phyloP scores from a whole-genome alignment of 2,113 vertebrate species.

The Amblyopsis rosae region DNA sequence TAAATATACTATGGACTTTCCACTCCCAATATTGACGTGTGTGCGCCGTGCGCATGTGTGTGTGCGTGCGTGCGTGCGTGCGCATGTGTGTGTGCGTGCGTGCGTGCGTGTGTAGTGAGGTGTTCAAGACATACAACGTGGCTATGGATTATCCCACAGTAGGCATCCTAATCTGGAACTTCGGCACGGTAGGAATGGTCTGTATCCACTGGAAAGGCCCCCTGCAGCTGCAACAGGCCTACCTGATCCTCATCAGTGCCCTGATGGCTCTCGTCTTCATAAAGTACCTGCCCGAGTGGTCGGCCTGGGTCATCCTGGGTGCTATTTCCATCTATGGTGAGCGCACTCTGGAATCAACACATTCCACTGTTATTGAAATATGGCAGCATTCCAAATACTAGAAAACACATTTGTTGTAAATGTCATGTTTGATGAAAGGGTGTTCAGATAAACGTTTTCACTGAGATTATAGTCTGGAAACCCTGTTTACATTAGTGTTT shows the following conservation, averaged over 20 bases:
- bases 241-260: constrained; percentile 97
- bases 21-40: background rate
- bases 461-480: no score
- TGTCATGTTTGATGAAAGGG: no score
- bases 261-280: constrained; percentile 98
- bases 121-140: constrained; percentile 93
- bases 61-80: background rate
- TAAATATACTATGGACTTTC: background rate
- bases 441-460: no score
- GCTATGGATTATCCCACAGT: constrained; percentile 95
- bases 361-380: background rate
- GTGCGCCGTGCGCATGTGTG: no score
- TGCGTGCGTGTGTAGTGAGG: constrained; percentile 77
- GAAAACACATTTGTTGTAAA: no score
- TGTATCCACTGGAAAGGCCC: constrained; percentile 98
- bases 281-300: constrained; percentile 97
- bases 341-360: constrained; percentile 23
- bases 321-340: constrained; percentile 96
- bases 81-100: background rate
- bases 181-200: constrained; percentile 95
- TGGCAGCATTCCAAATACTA: background rate
- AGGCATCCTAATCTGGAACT: constrained; percentile 93
- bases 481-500: no score
- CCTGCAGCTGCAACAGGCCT: constrained; percentile 92
- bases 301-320: constrained; percentile 95